Base-by-base conservation (phyloP, 1,140 invertebrate species). In the Drosophila hydei region DNA sequence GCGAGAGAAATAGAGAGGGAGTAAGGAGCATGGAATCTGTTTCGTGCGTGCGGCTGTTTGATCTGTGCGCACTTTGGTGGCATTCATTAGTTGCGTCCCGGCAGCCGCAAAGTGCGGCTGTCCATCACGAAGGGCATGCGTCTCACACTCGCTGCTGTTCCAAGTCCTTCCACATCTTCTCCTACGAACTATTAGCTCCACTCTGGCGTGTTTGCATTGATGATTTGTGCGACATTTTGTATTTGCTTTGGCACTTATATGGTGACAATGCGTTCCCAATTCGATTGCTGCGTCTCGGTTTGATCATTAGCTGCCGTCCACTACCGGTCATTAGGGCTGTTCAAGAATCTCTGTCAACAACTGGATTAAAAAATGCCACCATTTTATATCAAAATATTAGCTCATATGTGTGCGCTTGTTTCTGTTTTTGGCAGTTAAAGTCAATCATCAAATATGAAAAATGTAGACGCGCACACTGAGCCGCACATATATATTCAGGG, bases 361-460 rank as follows among this genome's bases (percentile, higher is more conserved):
- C 33, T 30, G 58, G 25, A 45, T 38, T 51, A 36, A 60, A 45
- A 68, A 43, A 62, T 40, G 45, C 42, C 23, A 42, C 25, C 51
- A 64, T 33, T 65, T 71, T 50, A 52, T 27, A 30, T n/a, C 48
- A 23, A 45, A 19, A 12, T 1, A 14, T 4, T 12, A 23, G 25
- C 16, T 21, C 11, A 19, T 60, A 40, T 16, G 40, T 54, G 52
- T 36, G 38, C 36, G 54, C 54, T 65, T 36, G 18, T 65, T 36
- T 56, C n/a, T n/a, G n/a, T 16, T 47, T 43, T 45, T 64, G 36
- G 16, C 11, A 30, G 67, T 56, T 42, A 47, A 74, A 81, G 81
- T 85, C 83, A 88, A 81, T 87, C 83, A 87, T 87, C 78, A 87
- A 87, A 87, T 87, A 88, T 87, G 67, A 88, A 87, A 78, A 60